phyloP scores from a whole-genome alignment of 2,797 vertebrate species.

The Microchirus variegatus region DNA sequence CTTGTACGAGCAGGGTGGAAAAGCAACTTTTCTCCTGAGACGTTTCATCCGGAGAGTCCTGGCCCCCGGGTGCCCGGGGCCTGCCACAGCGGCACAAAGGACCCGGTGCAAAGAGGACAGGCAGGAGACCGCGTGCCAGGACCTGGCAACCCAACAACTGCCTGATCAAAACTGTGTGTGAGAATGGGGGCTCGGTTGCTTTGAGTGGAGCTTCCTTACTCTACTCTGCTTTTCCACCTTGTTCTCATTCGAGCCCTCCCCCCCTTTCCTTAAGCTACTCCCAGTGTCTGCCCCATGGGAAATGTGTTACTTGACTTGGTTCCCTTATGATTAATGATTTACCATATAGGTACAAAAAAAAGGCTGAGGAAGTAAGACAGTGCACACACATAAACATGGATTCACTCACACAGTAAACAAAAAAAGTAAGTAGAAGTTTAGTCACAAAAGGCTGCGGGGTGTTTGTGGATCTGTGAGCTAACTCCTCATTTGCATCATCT shows the following conservation, averaged over 20 bases:
- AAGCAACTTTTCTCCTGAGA: slow-evolving; percentile 69
- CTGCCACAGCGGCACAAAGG: slow-evolving; percentile 66
- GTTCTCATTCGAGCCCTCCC: slow-evolving; percentile 18
- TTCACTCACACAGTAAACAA: slow-evolving; percentile 9
- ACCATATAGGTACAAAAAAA: slow-evolving; percentile 54
- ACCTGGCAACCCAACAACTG: slow-evolving; percentile 65
- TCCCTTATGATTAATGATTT: slow-evolving; percentile 78
- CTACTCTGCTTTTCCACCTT: slow-evolving; percentile 46
- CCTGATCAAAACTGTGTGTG: slow-evolving; percentile 57
- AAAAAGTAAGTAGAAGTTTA: slow-evolving; percentile 34
- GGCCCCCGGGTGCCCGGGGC: slow-evolving; percentile 52
- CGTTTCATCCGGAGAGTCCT: slow-evolving; percentile 70
- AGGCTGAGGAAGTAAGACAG: slow-evolving; percentile 33
- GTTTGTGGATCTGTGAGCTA: slow-evolving; percentile 18
- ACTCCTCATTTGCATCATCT: slow-evolving; percentile 23
- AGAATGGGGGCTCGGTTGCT: slow-evolving; percentile 53
- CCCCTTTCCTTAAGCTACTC: slow-evolving; percentile 33
- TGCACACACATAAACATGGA: slow-evolving; percentile 37
- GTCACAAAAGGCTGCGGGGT: slow-evolving; percentile 23
- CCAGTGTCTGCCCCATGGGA: slow-evolving; percentile 54
- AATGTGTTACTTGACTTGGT: slow-evolving; percentile 64
- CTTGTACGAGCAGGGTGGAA: slow-evolving; percentile 49
- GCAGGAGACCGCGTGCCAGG: slow-evolving; percentile 62
- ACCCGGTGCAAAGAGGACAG: slow-evolving; percentile 47
- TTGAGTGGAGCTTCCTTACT: slow-evolving; percentile 38